Evolutionary conservation across 2,797 vertebrate genomes (phyloP).

Genomic region (Catostomus latipinnis): DNA sequence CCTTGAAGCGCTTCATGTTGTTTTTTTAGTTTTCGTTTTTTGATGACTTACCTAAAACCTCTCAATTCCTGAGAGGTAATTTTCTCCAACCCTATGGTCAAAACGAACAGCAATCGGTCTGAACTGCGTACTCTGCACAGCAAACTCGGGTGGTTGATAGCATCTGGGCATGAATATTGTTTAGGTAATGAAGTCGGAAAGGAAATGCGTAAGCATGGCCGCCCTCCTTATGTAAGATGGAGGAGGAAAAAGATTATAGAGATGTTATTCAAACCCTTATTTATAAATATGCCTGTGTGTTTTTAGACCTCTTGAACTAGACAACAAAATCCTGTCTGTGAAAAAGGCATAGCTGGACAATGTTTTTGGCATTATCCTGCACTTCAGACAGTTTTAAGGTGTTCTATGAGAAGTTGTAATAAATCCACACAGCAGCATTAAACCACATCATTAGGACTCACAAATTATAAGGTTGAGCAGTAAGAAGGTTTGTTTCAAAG

Average conservation of each 20-base stretch:
- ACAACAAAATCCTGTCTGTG: conserved; percentile 27
- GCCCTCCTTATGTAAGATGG: conserved; percentile 60
- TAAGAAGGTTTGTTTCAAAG: conserved; percentile 17
- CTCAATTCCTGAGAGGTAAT: neutral
- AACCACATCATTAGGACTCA: conserved; percentile 6
- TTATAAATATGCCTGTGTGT: conserved; percentile 37
- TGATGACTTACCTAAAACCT: neutral
- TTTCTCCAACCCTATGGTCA: conserved; percentile 3
- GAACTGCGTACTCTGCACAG: conserved; percentile 39
- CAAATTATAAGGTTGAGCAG: neutral
- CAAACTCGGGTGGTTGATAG: conserved; percentile 59
- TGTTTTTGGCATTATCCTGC: neutral
- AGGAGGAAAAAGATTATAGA: conserved; percentile 59
- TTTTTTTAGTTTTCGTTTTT: neutral
- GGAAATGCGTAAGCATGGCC: conserved; percentile 61
- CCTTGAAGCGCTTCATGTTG: conserved; percentile 18
- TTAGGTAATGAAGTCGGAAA: conserved; percentile 74
- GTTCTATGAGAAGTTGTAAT: neutral
- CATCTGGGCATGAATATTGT: conserved; percentile 71
- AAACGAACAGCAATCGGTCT: conserved; percentile 41
- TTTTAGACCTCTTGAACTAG: conserved; percentile 37
- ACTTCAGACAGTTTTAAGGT: neutral
- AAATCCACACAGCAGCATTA: neutral
- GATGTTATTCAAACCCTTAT: conserved; percentile 62
- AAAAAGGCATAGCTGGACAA: conserved; percentile 22